phyloP scores from a whole-genome alignment of 2,888 invertebrate genomes.

The Trissolcus brochymenae region DNA sequence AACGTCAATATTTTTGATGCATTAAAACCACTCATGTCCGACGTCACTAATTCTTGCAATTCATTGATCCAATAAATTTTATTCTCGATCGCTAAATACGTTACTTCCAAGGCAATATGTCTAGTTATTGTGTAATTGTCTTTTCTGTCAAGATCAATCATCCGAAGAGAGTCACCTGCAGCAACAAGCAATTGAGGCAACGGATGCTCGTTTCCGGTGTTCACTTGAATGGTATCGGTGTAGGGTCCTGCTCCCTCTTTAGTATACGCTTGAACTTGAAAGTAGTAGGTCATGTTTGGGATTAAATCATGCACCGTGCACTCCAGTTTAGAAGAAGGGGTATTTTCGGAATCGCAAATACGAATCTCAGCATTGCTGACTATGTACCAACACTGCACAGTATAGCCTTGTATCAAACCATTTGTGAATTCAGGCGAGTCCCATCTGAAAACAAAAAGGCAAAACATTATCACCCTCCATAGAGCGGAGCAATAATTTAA shows the following conservation, averaged over 20 bases:
- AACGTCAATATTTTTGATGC: conserved; percentile 79
- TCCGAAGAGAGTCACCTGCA: conserved; percentile 83
- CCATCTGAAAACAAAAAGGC: conserved; percentile 44
- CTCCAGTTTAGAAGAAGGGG: conserved; percentile 79
- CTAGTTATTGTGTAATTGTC: conserved; percentile 81
- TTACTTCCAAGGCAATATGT: conserved; percentile 83
- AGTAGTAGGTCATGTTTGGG: conserved; percentile 81
- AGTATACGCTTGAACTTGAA: conserved; percentile 88
- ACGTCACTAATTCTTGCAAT: conserved; percentile 83
- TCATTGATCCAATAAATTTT: conserved; percentile 90
- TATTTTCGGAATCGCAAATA: conserved; percentile 78
- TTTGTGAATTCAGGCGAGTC: conserved; percentile 84
- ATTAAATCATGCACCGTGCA: conserved; percentile 79
- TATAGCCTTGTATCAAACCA: conserved; percentile 86
- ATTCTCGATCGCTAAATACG: conserved; percentile 83
- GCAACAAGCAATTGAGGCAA: conserved; percentile 88
- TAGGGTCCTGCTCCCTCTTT: conserved; percentile 85
- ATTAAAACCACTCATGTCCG: conserved; percentile 79
- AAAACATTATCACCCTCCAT: conserved; percentile 40
- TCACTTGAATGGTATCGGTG: conserved; percentile 81
- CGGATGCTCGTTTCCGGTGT: conserved; percentile 85
- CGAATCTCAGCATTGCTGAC: conserved; percentile 76
- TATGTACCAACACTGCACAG: conserved; percentile 83
- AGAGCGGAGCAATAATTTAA: too few relatives aligned
- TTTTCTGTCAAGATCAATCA: conserved; percentile 86